Evolutionary conservation across 2,797 vertebrate genomes (phyloP).

Genomic region (Poecilia velifera): DNA sequence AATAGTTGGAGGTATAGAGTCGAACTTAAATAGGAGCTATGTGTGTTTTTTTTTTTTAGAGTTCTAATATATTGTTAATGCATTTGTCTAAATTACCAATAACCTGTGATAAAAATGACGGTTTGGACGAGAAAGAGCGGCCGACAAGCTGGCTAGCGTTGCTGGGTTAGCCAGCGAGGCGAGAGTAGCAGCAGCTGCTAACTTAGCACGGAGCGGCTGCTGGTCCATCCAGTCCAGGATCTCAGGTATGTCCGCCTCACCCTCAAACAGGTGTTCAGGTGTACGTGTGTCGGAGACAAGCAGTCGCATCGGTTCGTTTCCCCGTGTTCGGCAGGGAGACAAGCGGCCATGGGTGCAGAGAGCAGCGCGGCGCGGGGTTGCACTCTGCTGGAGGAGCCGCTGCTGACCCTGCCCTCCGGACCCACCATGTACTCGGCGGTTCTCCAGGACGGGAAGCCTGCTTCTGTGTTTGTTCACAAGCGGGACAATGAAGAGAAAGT

Average conservation of each 20-base stretch:
- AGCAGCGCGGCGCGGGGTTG: slow-evolving; percentile 89
- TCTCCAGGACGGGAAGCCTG: slow-evolving; percentile 86
- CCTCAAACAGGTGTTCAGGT: not conserved
- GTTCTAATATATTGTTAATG: not conserved
- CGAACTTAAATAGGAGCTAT: not conserved
- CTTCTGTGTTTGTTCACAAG: slow-evolving; percentile 94
- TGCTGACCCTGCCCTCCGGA: slow-evolving; percentile 85
- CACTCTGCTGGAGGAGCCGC: slow-evolving; percentile 83
- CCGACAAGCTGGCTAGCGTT: slow-evolving; percentile 64
- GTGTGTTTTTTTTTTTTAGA: not conserved
- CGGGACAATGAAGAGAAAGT: slow-evolving; percentile 92
- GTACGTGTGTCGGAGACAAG: not conserved
- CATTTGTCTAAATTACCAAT: not conserved
- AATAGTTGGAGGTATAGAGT: slow-evolving; percentile 35
- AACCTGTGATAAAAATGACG: slow-evolving; percentile 13
- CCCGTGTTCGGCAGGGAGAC: slow-evolving; percentile 2
- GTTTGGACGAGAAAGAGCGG: slow-evolving; percentile 21
- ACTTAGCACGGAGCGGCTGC: slow-evolving; percentile 15
- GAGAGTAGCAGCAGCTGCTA: slow-evolving; percentile 46
- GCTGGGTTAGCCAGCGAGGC: slow-evolving; percentile 56
- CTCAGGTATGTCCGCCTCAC: slow-evolving; percentile 33
- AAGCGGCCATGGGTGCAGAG: slow-evolving; percentile 90
- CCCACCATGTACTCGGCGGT: slow-evolving; percentile 86
- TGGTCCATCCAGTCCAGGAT: not conserved
- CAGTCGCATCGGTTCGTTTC: not conserved